phyloP scores from a whole-genome alignment of 2,888 invertebrate genomes.

The Aquatica leii region DNA sequence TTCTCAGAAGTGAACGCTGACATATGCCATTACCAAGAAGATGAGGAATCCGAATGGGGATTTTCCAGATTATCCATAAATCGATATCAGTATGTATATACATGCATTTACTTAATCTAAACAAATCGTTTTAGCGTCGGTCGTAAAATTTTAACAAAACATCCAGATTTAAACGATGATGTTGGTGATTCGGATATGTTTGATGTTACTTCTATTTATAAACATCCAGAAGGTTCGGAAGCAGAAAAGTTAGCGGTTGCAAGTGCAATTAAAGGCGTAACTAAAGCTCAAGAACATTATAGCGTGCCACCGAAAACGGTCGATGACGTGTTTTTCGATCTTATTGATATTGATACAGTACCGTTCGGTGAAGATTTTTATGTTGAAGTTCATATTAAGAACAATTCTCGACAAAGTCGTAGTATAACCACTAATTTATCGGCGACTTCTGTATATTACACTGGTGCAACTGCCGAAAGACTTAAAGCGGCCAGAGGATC shows the following conservation, averaged over 20 bases:
- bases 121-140: slow-evolving; percentile 66
- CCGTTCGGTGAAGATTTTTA: slow-evolving; percentile 73
- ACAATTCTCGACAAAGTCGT: slow-evolving; percentile 66
- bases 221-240: slow-evolving; percentile 69
- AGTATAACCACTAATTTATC: slow-evolving; percentile 70
- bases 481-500: slow-evolving; percentile 70
- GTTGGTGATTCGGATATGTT: slow-evolving; percentile 71
- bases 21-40: slow-evolving; percentile 75
- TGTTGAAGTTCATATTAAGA: slow-evolving; percentile 70
- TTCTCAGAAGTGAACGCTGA: slow-evolving; percentile 83
- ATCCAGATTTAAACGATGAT: slow-evolving; percentile 68
- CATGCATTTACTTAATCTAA: too few species aligned
- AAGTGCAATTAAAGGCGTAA: slow-evolving; percentile 72
- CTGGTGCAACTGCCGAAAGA: slow-evolving; percentile 71
- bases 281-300: slow-evolving; percentile 69
- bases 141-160: slow-evolving; percentile 73
- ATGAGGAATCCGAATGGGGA: slow-evolving; percentile 73
- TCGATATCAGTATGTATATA: slow-evolving; percentile 69
- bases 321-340: slow-evolving; percentile 72
- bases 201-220: slow-evolving; percentile 73
- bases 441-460: slow-evolving; percentile 73
- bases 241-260: slow-evolving; percentile 72
- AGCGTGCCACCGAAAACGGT: slow-evolving; percentile 66
- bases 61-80: slow-evolving; percentile 71
- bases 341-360: slow-evolving; percentile 72